Conservation (phyloP, 2,797 vertebrate genomes). For the Alcedo quadribrachys region DNA sequence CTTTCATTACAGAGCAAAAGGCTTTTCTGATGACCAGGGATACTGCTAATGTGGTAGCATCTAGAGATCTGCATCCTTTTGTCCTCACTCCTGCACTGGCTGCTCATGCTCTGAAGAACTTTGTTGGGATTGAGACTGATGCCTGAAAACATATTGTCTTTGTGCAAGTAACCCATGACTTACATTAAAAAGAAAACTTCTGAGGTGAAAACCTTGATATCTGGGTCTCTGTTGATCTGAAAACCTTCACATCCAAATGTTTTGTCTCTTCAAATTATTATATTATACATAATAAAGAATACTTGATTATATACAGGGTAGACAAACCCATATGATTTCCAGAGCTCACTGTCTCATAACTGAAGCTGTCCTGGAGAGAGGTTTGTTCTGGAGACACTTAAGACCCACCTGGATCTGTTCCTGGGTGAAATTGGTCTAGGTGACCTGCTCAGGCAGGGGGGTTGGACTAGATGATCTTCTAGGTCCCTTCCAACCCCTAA, state of each 20-base stretch:
- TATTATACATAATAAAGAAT: background rate
- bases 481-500: no score
- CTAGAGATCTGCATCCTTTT: background rate
- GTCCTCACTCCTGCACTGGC: background rate
- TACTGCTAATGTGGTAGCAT: background rate
- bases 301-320: background rate
- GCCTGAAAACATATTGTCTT: background rate
- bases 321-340: background rate
- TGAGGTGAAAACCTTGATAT: background rate
- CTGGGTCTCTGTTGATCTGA: background rate
- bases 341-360: background rate
- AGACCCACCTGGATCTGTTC: no score
- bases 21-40: constrained; percentile 12
- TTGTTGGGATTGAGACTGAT: background rate
- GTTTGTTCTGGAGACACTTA: no score
- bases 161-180: background rate
- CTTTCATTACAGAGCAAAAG: constrained; percentile 46
- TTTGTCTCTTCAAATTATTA: background rate
- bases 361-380: background rate
- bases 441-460: no score
- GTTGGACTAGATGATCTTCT: no score
- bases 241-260: background rate
- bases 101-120: background rate
- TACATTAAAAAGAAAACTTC: background rate
- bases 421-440: no score